phyloP scores from a whole-genome alignment of 1,140 invertebrate species.

The Alviniconcha marisindica region DNA sequence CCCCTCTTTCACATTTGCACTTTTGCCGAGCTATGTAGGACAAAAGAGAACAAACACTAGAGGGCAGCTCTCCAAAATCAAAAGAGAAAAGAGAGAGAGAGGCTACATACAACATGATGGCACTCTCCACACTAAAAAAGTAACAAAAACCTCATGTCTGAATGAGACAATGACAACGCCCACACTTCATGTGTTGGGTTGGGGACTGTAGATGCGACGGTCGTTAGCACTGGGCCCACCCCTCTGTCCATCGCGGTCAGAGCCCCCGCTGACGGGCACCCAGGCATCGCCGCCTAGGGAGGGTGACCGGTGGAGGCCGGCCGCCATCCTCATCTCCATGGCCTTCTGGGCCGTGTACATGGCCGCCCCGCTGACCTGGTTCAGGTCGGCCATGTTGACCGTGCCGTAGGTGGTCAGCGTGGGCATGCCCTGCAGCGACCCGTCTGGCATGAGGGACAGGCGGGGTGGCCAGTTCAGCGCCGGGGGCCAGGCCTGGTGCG shows the following conservation, averaged over 20 bases:
- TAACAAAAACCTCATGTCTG: no score
- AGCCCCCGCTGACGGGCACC: slow-evolving; percentile 26
- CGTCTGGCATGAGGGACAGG: slow-evolving; percentile 32
- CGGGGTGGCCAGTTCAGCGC: slow-evolving; percentile 36
- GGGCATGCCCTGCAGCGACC: slow-evolving; percentile 31
- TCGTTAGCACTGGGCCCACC: slow-evolving; percentile 30
- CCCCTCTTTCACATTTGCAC: no score
- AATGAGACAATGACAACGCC: no score
- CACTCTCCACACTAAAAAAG: no score
- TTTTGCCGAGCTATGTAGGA: no score
- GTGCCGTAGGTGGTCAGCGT: slow-evolving; percentile 37
- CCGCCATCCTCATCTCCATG: slow-evolving; percentile 35
- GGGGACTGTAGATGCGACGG: slow-evolving; percentile 34
- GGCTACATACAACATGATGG: no score
- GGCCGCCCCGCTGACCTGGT: slow-evolving; percentile 39
- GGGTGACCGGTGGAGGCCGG: slow-evolving; percentile 33
- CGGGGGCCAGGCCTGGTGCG: slow-evolving; percentile 36
- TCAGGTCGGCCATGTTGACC: slow-evolving; percentile 40
- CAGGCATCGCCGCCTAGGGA: slow-evolving; percentile 36
- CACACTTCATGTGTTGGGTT: slow-evolving; percentile 25
- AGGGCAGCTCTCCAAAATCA: no score
- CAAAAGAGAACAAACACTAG: no score
- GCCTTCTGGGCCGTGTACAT: slow-evolving; percentile 40
- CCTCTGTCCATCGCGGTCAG: slow-evolving; percentile 26
- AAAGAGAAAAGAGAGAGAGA: no score